A percentile compares a stretch with the other conserved stretches of the same genome.
Conservation (phyloP, 2,888 invertebrate genomes). For the Drosophila neoperkinsi region DNA sequence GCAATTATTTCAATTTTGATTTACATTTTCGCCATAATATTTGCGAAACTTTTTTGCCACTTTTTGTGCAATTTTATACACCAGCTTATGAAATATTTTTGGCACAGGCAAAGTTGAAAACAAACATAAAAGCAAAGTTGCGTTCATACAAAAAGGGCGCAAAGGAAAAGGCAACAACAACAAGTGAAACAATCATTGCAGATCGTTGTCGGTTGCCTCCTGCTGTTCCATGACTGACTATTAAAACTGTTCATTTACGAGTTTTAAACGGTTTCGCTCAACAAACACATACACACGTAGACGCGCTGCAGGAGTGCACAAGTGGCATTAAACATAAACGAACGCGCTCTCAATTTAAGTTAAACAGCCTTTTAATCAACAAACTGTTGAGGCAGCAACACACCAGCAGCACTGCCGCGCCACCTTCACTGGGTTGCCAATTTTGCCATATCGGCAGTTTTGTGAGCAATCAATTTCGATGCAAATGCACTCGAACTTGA, state of each 20-base stretch:
- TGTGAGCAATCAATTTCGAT: constrained; percentile 80
- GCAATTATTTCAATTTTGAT: constrained; percentile 61
- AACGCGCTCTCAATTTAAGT: constrained; percentile 60
- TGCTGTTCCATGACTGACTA: constrained; percentile 27
- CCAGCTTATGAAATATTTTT: constrained; percentile 51
- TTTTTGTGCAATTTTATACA: constrained; percentile 31
- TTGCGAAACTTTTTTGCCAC: constrained; percentile 36
- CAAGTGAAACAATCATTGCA: constrained; percentile 39
- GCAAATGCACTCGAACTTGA: constrained; percentile 79
- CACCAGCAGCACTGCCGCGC: not conserved
- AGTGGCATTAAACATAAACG: constrained; percentile 55
- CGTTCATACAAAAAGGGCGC: constrained; percentile 3
- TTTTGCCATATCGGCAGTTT: constrained; percentile 76
- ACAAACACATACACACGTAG: constrained; percentile 7
- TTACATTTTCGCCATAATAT: constrained; percentile 57
- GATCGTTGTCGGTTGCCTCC: constrained; percentile 31
- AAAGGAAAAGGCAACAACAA: constrained; percentile 27
- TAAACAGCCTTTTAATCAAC: constrained; percentile 77
- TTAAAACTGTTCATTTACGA: constrained; percentile 56
- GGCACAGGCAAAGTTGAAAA: constrained; percentile 43
- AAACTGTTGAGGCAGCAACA: constrained; percentile 72
- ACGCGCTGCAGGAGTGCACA: constrained; percentile 13
- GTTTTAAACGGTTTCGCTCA: constrained; percentile 51
- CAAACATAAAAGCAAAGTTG: constrained; percentile 51
- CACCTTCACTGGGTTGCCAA: constrained; percentile 61